Conservation (phyloP, 2,888 invertebrate species). For the Encarsia formosa region DNA sequence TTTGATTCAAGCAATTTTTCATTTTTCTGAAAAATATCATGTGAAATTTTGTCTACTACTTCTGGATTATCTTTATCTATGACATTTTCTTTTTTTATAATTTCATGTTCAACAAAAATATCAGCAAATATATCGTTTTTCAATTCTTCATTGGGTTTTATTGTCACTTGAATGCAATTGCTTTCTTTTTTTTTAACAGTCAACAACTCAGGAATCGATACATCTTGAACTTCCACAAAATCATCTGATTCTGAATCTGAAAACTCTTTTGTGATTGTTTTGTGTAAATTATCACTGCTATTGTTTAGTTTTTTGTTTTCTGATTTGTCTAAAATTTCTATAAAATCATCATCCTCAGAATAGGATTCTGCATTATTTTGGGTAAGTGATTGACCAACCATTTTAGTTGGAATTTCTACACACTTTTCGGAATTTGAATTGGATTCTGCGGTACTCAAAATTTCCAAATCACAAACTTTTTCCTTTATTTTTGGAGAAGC, state of each 20-base stretch:
- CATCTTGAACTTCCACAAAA: conserved; percentile 49
- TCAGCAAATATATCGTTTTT: conserved; percentile 72
- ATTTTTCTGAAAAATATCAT: too few species aligned
- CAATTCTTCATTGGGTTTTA: conserved; percentile 42
- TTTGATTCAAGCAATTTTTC: too few species aligned
- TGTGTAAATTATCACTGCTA: neutral
- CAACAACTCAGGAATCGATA: conserved; percentile 28
- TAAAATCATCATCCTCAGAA: conserved; percentile 50
- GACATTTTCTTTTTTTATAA: neutral
- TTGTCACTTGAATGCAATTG: conserved; percentile 46
- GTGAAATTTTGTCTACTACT: conserved; percentile 3
- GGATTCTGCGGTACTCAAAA: conserved; percentile 13
- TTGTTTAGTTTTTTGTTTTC: neutral
- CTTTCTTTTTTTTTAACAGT: conserved; percentile 21
- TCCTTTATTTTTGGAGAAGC: neutral
- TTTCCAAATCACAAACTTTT: neutral
- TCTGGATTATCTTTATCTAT: neutral
- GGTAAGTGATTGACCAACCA: too few species aligned
- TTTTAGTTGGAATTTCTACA: too few species aligned
- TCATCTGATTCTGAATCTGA: conserved; percentile 47
- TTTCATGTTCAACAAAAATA: conserved; percentile 52
- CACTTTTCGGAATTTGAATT: conserved; percentile 27
- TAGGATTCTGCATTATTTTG: conserved; percentile 23
- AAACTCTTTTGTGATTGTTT: conserved; percentile 12
- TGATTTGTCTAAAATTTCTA: conserved; percentile 42